A percentile compares a stretch with the other conserved stretches of the same genome.
Evolutionary conservation across 1,140 invertebrate genomes (phyloP).

Genomic region (Scylla paramamosain): DNA sequence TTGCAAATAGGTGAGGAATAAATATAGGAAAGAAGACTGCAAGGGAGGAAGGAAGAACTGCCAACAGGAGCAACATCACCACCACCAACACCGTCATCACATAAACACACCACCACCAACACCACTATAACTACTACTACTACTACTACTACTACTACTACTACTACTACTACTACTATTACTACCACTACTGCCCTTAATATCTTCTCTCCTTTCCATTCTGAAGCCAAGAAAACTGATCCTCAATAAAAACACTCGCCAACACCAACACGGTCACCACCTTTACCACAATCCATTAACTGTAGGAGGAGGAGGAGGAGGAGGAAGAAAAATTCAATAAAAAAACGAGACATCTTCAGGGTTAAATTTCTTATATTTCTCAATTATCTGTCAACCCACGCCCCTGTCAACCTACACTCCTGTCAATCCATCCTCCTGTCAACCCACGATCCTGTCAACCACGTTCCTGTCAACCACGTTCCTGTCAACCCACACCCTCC

Average conservation of each 20-base stretch:
- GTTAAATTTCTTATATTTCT: no score
- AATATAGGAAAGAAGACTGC: constrained; percentile 1
- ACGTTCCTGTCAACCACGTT: no score
- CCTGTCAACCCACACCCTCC: no score
- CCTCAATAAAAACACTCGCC: no score
- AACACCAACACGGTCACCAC: background rate
- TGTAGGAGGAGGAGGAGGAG: background rate
- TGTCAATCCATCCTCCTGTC: no score
- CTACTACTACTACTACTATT: background rate
- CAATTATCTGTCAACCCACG: no score
- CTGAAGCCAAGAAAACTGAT: no score
- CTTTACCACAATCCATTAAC: background rate
- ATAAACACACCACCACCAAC: background rate
- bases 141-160: background rate
- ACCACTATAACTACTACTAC: background rate
- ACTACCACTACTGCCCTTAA: background rate
- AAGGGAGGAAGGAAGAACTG: background rate
- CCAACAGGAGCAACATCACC: background rate
- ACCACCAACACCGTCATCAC: background rate
- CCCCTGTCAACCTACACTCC: no score
- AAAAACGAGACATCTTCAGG: no score
- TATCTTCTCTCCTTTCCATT: background rate
- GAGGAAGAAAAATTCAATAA: background rate
- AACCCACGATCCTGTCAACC: no score
- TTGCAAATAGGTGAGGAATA: background rate